Evolutionary conservation across 2,797 vertebrate genomes (phyloP), one percentile per base, ranked within the genome.

Genomic region (Sebastes miniatus): DNA sequence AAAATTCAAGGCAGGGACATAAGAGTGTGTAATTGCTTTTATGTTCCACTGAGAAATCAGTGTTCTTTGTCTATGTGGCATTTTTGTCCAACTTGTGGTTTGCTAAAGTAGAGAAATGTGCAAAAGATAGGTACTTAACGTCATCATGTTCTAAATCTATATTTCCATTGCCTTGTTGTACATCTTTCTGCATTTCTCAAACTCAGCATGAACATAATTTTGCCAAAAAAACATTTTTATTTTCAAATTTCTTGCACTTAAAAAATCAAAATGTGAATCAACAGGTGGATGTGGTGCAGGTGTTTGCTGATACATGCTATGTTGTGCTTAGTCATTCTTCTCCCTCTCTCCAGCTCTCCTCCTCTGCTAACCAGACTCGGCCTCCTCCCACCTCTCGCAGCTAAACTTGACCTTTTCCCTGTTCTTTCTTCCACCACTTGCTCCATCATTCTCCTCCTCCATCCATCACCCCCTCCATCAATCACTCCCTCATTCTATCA

Each of bases 181-280:
- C 22, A 25, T 36, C 3, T 24, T 63, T 73, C 10, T n/a, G 7
- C 11, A 25, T 14, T 56, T 32, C 39, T 68, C 6, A n/a, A 25
- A 24, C 76, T 77, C 25, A 32, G 91, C 95, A 39, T 43, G 12
- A 63, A 12, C 5, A 56, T 94, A 93, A 86, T 91, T 90, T 91
- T 90, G 91, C 92, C 72, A 69, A 87, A 90, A 86, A 79, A 13
- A 25, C 20, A 47, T 47, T 69, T 36, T 8, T 22, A 36, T 24
- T 18, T 24, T 36, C 6, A 69, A 39, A 8, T 66, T 32, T 58
- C 8, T 31, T 6, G 12, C 43, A 8, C 24, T 36, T 32, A 1
- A 36, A 34, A 43, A 43, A 36, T 27, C 20, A 2, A 57, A 54
- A 11, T n/a, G 4, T 52, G 22, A 34, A 67, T 27, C 0, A 76